Evolutionary conservation across 2,888 invertebrate species (phyloP).

Genomic region (Oligia latruncula): DNA sequence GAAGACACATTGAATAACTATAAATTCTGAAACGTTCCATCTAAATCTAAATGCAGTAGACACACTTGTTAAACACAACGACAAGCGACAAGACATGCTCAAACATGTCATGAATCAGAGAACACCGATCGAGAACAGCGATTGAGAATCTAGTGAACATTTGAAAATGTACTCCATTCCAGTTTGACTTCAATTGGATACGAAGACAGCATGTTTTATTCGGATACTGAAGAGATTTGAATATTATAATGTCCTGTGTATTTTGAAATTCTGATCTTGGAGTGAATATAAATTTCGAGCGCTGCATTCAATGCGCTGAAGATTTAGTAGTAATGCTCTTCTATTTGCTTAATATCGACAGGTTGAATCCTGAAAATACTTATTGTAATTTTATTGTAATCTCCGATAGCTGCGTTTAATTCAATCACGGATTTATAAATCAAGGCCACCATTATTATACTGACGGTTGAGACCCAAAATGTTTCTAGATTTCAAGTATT

Average conservation of each 20-base stretch:
- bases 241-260: constrained; percentile 54
- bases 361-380: neutral
- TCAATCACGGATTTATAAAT: neutral
- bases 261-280: constrained; percentile 54
- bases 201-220: constrained; percentile 58
- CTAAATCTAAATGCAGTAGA: neutral
- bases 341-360: constrained; percentile 10
- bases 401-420: neutral
- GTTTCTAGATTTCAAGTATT: neutral
- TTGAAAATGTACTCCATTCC: constrained; percentile 42
- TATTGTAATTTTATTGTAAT: neutral
- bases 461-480: neutral
- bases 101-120: constrained; percentile 46
- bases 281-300: constrained; percentile 47
- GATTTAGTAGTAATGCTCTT: constrained; percentile 20
- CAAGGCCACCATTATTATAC: too few species aligned
- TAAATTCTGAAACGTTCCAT: constrained; percentile 1
- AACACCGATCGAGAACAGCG: constrained; percentile 23
- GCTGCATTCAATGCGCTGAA: constrained; percentile 20
- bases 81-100: constrained; percentile 28
- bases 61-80: constrained; percentile 15
- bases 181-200: constrained; percentile 55
- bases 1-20: neutral
- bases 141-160: constrained; percentile 38
- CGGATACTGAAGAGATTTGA: constrained; percentile 47